These are phyloP conservation scores for Melanargia galathea DNA, from an alignment of 2,888 invertebrate species.

Conservation along the genomic window DNA sequence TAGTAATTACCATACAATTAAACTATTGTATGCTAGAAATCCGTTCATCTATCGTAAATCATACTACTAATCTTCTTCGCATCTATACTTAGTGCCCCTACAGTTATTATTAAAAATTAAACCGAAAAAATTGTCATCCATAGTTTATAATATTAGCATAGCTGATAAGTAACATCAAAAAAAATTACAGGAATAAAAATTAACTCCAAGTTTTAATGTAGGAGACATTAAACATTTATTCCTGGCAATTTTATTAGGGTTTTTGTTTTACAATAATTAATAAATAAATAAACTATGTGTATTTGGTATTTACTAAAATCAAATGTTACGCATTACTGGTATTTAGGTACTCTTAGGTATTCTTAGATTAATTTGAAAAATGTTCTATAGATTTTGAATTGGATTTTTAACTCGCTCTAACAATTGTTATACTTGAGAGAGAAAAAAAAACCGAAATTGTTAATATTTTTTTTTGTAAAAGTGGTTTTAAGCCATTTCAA, in stretches of 20 bases:
- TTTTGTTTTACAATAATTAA: too few relatives aligned
- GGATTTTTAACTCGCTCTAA: background rate
- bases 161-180: background rate
- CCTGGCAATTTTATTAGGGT: background rate
- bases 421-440: background rate
- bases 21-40: background rate
- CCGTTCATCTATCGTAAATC: too few relatives aligned
- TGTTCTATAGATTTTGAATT: background rate
- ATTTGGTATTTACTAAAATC: too few relatives aligned
- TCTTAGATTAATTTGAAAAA: background rate
- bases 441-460: constrained; percentile 1
- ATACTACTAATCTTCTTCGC: too few relatives aligned
- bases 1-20: background rate
- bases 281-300: too few relatives aligned
- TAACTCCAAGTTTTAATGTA: background rate
- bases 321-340: too few relatives aligned
- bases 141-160: too few relatives aligned
- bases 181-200: background rate
- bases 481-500: constrained; percentile 4
- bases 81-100: too few relatives aligned
- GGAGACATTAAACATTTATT: background rate
- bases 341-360: too few relatives aligned
- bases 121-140: too few relatives aligned
- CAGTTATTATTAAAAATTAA: too few relatives aligned
- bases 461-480: background rate